A percentile compares a stretch with the other conserved stretches of the same genome.
Conservation (phyloP, 2,888 invertebrate species). For the Leptopterna dolabrata region DNA sequence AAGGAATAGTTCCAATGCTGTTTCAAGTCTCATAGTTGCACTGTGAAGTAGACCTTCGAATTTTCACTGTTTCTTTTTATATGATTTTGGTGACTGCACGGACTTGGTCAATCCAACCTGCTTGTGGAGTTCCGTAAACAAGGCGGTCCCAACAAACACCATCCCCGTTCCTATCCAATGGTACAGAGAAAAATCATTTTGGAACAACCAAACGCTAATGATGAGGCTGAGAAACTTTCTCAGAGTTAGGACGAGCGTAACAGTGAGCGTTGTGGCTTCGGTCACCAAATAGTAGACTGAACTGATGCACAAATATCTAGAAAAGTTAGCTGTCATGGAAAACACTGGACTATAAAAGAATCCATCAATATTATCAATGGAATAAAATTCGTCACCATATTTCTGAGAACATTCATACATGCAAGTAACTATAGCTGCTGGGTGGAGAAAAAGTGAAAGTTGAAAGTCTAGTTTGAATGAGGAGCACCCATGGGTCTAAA, state of each 20-base stretch:
- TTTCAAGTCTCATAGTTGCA: background rate
- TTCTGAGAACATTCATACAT: no score
- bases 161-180: constrained; percentile 93
- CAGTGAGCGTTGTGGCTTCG: constrained; percentile 92
- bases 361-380: background rate
- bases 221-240: constrained; percentile 94
- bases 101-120: constrained; percentile 42
- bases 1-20: no score
- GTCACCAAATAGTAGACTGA: constrained; percentile 95
- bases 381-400: background rate
- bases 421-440: no score
- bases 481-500: no score
- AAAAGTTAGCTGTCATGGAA: background rate
- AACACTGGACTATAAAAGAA: background rate
- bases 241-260: constrained; percentile 94
- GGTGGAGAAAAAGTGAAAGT: no score
- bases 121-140: constrained; percentile 82
- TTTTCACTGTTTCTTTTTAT: background rate
- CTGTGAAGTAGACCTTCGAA: background rate
- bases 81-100: background rate
- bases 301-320: constrained; percentile 87
- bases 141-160: constrained; percentile 92
- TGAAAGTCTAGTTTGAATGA: no score
- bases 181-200: constrained; percentile 89
- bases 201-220: constrained; percentile 95